These are phyloP conservation scores for Stramonita haemastoma DNA, from an alignment of 2,888 invertebrate genomes.

Conservation along the genomic window DNA sequence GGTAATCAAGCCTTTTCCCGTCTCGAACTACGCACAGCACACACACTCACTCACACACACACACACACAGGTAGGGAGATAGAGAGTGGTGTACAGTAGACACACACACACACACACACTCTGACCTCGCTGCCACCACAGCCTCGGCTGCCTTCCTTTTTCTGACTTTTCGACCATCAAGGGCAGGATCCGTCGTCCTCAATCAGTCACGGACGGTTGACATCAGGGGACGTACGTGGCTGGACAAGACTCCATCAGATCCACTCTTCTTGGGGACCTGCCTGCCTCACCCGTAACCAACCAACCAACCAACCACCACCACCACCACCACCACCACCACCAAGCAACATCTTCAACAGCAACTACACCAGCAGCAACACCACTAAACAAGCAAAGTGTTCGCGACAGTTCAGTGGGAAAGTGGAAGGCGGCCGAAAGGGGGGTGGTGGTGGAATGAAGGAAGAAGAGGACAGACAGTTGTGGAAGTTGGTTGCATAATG, in stretches of 20 bases:
- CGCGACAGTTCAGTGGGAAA: not conserved
- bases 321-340: not conserved
- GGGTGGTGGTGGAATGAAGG: not conserved
- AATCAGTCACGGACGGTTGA: too few relatives aligned
- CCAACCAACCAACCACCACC: not conserved
- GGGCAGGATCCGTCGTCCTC: not conserved
- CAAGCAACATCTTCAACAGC: not conserved
- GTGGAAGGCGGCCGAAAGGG: not conserved
- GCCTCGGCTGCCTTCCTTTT: not conserved
- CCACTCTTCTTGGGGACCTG: too few relatives aligned
- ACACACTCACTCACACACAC: not conserved
- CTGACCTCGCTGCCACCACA: not conserved
- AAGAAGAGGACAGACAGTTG: not conserved
- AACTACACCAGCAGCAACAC: not conserved
- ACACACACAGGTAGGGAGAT: not conserved
- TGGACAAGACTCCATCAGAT: too few relatives aligned
- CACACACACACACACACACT: not conserved
- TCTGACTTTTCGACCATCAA: not conserved
- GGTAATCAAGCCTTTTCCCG: not conserved
- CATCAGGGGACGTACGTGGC: too few relatives aligned
- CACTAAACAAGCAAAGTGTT: not conserved
- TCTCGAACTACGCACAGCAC: not conserved
- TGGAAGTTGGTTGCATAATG: too few relatives aligned
- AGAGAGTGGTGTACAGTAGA: too few relatives aligned
- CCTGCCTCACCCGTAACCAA: not conserved